Evolutionary conservation across 2,797 vertebrate species (phyloP), one percentile per base, ranked within the genome.

Genomic region (Coranthus polyacanthus): DNA sequence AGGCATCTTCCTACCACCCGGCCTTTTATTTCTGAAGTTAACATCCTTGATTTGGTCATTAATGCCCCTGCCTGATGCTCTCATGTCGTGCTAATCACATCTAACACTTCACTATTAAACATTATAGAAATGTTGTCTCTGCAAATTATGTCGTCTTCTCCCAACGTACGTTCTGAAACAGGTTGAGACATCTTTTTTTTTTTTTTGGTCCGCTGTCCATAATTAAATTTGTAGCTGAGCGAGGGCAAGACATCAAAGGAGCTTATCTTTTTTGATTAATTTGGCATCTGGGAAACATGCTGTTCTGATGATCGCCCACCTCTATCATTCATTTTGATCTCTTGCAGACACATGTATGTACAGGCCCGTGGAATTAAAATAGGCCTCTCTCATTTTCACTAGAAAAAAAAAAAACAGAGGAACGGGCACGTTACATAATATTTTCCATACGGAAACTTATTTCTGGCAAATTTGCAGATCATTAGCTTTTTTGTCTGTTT

Each of bases 391-490:
- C 9, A 0, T 59, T 79, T 79, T 69, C 53, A 68, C 54, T 62
- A n/a, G 15, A 43, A 60, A 59, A 34, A 51, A 34, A 36, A n/a
- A 12, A 32, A 13, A 29, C 0, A 45, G 7, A 44, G 29, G 29
- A 11, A 41, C 43, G 73, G 45, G 68, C 36, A 24, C 50, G 69
- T 83, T 84, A 68, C 65, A 64, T 82, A 15, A 75, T 51, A 45
- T 55, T 44, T 82, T 56, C 72, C 62, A 61, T 5, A 16, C 21
- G 60, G 72, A 83, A 78, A 79, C 50, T 46, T 64, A 75, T 73
- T 77, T 75, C 41, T 81, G 70, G 81, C 51, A 77, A 56, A 68
- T 78, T 75, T 82, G 32, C 66, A 68, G 52, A 62, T 87, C 47
- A 46, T 65, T 47, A 65, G 57, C 22, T 22, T 44, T 61, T 26